These are phyloP conservation scores for Myzus persicae DNA, from an alignment of 1,140 invertebrate genomes.

Conservation along the genomic window DNA sequence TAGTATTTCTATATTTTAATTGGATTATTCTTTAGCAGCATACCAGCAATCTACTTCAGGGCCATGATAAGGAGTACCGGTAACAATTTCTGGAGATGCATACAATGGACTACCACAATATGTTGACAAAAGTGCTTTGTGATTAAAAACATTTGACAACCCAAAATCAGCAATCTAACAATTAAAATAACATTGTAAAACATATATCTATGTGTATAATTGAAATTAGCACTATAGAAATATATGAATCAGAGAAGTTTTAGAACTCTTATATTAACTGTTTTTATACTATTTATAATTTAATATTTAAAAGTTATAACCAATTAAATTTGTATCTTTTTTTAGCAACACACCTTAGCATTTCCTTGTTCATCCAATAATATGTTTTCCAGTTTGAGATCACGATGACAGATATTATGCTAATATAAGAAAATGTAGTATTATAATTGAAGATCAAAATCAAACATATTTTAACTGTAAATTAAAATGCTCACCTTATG, in stretches of 20 bases:
- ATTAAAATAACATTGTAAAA: neutral
- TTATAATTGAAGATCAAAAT: neutral
- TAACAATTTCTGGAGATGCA: conserved; percentile 98
- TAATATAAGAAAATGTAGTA: conserved; percentile 63
- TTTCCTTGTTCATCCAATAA: conserved; percentile 93
- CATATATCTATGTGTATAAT: no score
- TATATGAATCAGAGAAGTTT: conserved; percentile 20
- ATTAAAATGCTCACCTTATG: conserved; percentile 77
- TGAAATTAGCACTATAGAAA: neutral
- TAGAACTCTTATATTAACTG: neutral
- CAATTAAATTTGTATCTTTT: neutral
- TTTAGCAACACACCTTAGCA: conserved; percentile 77
- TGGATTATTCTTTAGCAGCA: conserved; percentile 28
- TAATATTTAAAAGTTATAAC: neutral
- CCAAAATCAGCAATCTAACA: conserved; percentile 97
- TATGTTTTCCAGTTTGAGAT: conserved; percentile 99
- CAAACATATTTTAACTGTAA: conserved; percentile 33
- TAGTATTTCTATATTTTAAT: neutral
- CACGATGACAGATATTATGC: conserved; percentile 97
- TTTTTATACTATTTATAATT: neutral
- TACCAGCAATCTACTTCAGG: conserved; percentile 78
- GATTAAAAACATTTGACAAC: conserved; percentile 96
- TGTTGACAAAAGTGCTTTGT: conserved; percentile 85
- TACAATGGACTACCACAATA: conserved; percentile 98
- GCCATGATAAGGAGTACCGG: conserved; percentile 96